Base-by-base conservation (phyloP, 2,888 invertebrate species). In the Eretmocerus hayati region DNA sequence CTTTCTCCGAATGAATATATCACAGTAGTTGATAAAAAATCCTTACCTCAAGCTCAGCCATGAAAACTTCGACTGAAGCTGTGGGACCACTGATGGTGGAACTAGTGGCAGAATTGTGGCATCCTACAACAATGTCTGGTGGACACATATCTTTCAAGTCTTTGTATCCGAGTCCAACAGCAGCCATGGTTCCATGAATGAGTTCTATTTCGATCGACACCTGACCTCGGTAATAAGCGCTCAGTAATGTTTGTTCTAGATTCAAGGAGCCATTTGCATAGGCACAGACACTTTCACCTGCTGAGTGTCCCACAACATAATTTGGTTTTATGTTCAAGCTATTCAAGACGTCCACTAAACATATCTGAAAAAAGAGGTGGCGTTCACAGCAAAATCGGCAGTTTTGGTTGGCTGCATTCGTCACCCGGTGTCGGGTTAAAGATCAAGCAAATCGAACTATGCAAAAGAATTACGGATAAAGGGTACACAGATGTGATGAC, bases 251-350 rank as follows among this genome's bases (percentile, higher is more conserved):
- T 50, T 65, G 59, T 23, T 65, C 64, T 6, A 59, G 57, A 0
- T 90, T 88, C 58, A 95, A 80, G 57, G 89, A 87, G 1, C 90
- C 91, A 69, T 96, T 95, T 3, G 91, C 93, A 73, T 96, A 96
- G 0, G 90, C 93, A 69, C 95, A 95, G 2, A 90, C 93, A 6
- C 96, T 75, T 70, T 96, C 96, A 20, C 96, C 96, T 0, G 91
- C 89, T 8, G 94, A 94, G 72, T 95, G 93, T 2, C 95, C 92
- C 50, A 87, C 78, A 51, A 87, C 79, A 13, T 83, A 81, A 68
- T 86, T 85, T 2, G 86, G 82, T 36, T 72, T 70, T 13, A 87
- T 74, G 16, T 81, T 83, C 15, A 78, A 59, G 6, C 73, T 66
- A 39, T 61, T 67, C 21, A 88, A 66, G 16, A 84, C 64, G 64